Conservation (phyloP, 37 sponge, comb jelly and placozoan species). For the Beroe ovata region DNA sequence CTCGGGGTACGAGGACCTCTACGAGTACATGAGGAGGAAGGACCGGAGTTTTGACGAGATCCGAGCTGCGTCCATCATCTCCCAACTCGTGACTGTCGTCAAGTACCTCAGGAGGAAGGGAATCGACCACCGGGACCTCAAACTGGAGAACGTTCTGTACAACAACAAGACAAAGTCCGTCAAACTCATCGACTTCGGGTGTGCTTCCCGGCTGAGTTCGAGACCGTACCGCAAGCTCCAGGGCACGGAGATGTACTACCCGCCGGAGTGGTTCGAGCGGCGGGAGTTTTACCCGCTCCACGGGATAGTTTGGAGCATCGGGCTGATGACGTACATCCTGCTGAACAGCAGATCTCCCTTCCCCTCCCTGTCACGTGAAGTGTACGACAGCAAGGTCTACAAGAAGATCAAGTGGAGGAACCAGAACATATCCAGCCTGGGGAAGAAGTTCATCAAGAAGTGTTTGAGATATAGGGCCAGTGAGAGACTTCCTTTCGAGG, state of each 20-base stretch:
- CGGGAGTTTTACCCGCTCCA: conserved; percentile 15
- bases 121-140: conserved; percentile 35
- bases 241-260: conserved; percentile 40
- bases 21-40: conserved; percentile 48
- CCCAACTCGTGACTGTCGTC: neutral
- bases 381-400: neutral
- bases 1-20: conserved; percentile 20
- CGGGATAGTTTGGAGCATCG: neutral
- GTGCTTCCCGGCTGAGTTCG: neutral
- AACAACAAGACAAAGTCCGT: neutral
- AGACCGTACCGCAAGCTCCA: conserved; percentile 10
- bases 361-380: neutral
- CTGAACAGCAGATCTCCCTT: conserved; percentile 18
- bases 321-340: conserved; percentile 12
- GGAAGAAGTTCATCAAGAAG: conserved; percentile 30
- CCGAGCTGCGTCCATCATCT: conserved; percentile 32
- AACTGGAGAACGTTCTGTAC: conserved; percentile 48
- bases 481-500: neutral
- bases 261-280: conserved; percentile 55
- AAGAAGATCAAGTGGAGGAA: conserved; percentile 13
- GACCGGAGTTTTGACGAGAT: conserved; percentile 9
- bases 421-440: conserved; percentile 7
- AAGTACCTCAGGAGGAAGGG: neutral
- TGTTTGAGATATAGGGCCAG: neutral
- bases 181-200: conserved; percentile 24